A percentile compares a stretch with the other conserved stretches of the same genome.
These are phyloP conservation scores for Volucella inanis DNA, from an alignment of 2,888 invertebrate genomes.

Conservation along the genomic window DNA sequence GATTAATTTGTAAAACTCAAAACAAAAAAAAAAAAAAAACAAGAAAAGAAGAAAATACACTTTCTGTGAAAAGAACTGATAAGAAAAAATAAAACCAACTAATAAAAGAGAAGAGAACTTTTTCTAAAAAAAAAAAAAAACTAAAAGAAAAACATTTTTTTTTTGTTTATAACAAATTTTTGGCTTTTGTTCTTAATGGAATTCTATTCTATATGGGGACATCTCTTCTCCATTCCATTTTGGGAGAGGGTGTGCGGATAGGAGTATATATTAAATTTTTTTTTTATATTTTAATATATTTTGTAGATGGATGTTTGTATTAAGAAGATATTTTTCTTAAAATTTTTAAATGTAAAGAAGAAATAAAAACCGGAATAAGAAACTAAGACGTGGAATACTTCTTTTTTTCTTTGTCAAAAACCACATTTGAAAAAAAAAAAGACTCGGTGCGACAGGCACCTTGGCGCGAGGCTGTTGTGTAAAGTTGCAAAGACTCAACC, in stretches of 20 bases:
- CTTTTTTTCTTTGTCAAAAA: too few species aligned
- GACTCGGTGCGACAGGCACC: too few species aligned
- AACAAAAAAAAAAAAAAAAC: constrained; percentile 38
- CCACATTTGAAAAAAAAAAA: too few species aligned
- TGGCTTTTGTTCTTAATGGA: constrained; percentile 32
- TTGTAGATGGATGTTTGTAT: constrained; percentile 17
- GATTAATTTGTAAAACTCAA: constrained; percentile 67
- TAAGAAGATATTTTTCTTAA: constrained; percentile 36
- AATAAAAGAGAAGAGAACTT: constrained; percentile 70
- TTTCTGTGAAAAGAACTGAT: constrained; percentile 80
- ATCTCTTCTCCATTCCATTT: constrained; percentile 1
- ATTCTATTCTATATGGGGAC: constrained; percentile 9
- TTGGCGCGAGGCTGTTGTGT: too few species aligned
- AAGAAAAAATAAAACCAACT: constrained; percentile 74
- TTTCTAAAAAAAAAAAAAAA: constrained; percentile 80
- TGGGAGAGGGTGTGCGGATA: constrained; percentile 20
- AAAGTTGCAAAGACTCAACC: too few species aligned
- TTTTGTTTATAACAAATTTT: constrained; percentile 48
- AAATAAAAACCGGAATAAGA: too few species aligned
- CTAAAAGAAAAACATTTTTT: constrained; percentile 78
- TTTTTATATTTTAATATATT: not conserved
- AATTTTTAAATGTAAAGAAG: constrained; percentile 24
- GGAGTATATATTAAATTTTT: constrained; percentile 9
- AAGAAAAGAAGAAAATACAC: constrained; percentile 49
- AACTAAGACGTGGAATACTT: too few species aligned